Percentiles rank a stretch among this genome's conserved stretches.
Evolutionary conservation across 2,113 vertebrate species (phyloP).

Genomic region (Rhabdomys dilectus): DNA sequence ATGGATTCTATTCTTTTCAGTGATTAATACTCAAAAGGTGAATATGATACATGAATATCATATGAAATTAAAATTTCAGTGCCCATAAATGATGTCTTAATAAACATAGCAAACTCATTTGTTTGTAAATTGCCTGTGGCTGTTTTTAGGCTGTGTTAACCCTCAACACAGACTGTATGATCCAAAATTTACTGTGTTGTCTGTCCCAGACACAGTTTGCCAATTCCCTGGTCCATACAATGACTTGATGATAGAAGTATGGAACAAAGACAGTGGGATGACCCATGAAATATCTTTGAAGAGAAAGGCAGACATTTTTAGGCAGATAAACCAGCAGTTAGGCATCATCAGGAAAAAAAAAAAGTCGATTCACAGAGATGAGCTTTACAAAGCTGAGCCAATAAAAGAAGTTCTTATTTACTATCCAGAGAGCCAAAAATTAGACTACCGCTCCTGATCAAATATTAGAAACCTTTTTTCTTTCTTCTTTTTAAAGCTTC

Average conservation of each 20-base stretch:
- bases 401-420: constrained; percentile 53
- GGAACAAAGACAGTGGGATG: neutral
- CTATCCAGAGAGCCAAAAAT: constrained; percentile 56
- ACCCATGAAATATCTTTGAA: neutral
- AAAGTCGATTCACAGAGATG: neutral
- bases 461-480: neutral
- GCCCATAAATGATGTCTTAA: constrained; percentile 54
- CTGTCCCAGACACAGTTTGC: neutral
- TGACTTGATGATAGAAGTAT: neutral
- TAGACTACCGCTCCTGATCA: constrained; percentile 17
- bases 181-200: neutral
- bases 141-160: neutral
- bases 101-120: neutral
- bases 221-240: neutral
- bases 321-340: neutral
- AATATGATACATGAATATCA: neutral
- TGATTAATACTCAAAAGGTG: constrained; percentile 5
- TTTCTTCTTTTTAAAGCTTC: neutral
- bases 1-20: neutral
- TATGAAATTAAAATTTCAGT: constrained; percentile 20
- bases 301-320: neutral
- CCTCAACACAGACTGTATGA: neutral
- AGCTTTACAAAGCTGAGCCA: constrained; percentile 36
- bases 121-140: neutral
- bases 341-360: neutral